Evolutionary conservation across 2,888 invertebrate genomes (phyloP).

Genomic region (Ornithoptera alexandrae): DNA sequence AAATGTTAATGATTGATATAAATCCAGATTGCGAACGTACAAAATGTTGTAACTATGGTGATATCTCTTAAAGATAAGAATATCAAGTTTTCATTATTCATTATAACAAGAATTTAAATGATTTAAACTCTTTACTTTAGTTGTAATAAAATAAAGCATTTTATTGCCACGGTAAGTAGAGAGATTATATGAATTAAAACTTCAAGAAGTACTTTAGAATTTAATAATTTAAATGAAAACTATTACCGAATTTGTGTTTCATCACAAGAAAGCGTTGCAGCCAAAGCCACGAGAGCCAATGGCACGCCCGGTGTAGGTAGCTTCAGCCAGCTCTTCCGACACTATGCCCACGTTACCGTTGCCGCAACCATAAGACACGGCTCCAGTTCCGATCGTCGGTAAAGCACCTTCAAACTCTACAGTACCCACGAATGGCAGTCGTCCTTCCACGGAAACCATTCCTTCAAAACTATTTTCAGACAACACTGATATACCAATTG

Average conservation of each 20-base stretch:
- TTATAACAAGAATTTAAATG: not conserved
- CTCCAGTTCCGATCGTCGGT: conserved; percentile 45
- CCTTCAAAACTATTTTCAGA: conserved; percentile 46
- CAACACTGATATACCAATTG: conserved; percentile 43
- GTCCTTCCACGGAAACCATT: conserved; percentile 29
- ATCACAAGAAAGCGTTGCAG: conserved; percentile 15
- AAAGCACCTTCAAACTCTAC: conserved; percentile 45
- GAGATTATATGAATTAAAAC: too few relatives aligned
- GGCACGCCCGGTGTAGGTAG: conserved; percentile 17
- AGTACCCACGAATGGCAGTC: conserved; percentile 43
- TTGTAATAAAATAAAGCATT: too few relatives aligned
- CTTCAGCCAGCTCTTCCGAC: conserved; percentile 34
- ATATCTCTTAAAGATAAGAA: conserved; percentile 23
- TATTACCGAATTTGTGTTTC: not conserved
- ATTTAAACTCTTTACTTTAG: conserved; percentile 1
- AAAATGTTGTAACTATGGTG: conserved; percentile 3
- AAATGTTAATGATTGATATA: conserved; percentile 17
- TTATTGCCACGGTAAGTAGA: too few relatives aligned
- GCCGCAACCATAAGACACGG: conserved; percentile 50
- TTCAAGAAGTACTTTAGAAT: not conserved
- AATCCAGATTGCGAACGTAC: conserved; percentile 27
- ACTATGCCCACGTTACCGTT: conserved; percentile 47
- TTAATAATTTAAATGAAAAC: not conserved
- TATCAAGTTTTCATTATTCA: not conserved
- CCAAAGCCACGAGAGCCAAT: conserved; percentile 26